Conservation (phyloP, 2,113 vertebrate genomes). For the Gavia stellata region DNA sequence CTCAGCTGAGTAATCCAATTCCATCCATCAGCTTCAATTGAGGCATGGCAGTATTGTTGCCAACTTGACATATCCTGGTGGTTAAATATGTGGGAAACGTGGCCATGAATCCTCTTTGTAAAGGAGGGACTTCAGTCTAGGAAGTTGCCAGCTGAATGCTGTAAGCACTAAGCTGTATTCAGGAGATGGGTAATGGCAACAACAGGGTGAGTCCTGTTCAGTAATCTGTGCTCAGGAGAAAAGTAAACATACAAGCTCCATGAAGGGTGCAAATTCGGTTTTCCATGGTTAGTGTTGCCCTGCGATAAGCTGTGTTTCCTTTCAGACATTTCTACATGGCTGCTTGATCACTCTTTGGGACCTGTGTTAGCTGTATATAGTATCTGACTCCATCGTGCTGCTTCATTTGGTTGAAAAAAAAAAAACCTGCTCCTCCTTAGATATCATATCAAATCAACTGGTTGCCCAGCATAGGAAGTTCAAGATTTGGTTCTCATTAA, state of each 20-base stretch:
- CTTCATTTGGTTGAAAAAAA: neutral
- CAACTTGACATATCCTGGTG: neutral
- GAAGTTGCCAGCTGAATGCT: neutral
- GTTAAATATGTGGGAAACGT: neutral
- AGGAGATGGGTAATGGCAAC: neutral
- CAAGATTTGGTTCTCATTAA: neutral
- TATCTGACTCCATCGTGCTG: accelerated
- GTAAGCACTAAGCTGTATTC: neutral
- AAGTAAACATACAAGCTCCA: neutral
- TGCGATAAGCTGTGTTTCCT: neutral
- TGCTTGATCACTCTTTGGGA: neutral
- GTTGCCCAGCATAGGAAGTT: neutral
- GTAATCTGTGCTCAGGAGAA: neutral
- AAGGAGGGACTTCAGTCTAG: neutral
- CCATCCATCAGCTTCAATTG: neutral
- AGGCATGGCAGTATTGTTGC: neutral
- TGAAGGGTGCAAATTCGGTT: neutral
- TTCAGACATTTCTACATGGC: neutral
- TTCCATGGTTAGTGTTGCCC: neutral
- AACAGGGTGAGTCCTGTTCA: neutral
- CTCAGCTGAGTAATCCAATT: neutral
- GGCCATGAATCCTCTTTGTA: neutral
- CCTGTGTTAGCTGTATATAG: neutral
- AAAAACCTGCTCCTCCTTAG: neutral
- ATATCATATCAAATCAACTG: neutral